Base-by-base conservation (phyloP, 2,888 invertebrate species). In the Neria commutata region DNA sequence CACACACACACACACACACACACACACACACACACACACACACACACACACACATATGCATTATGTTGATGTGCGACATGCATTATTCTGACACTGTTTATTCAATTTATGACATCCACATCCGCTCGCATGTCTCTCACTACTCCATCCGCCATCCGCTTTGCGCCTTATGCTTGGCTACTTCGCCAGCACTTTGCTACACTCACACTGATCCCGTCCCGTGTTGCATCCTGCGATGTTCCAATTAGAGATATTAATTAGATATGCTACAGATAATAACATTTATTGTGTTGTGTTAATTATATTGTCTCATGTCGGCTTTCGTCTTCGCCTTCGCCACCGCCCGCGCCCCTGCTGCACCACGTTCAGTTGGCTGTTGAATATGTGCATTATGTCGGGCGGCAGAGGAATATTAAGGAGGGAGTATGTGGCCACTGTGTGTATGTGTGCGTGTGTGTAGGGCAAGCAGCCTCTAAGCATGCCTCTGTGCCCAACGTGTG, bases 231-330 rank as follows among this genome's bases (percentile, higher is more conserved):
- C 37, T 37, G 37, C 4, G 10, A 8, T n/a, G 37, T 37, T n/a
- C 37, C n/a, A 37, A 37, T 37, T 37, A 37, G 37, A 4, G 4
- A 11, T 14, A 37, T 37, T 37, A 37, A 37, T 37, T 37, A 37
- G 37, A 37, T 37, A 37, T 37, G 16, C 37, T 37, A n/a, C 37
- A 37, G 37, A 37, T 37, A 37, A 37, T 37, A 37, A 37, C 37
- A 37, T 37, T 37, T 37, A 37, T 37, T 37, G 37, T 37, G n/a
- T n/a, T 37, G 37, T 37, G 37, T 37, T 37, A 37, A 37, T 37
- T 37, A 37, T 37, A 37, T 37, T 37, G 37, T n/a, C n/a, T n/a
- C 37, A 37, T 11, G n/a, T n/a, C n/a, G n/a, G n/a, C n/a, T n/a
- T n/a, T n/a, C n/a, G n/a, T n/a, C n/a, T n/a, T n/a, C n/a, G n/a